Percentiles rank a stretch among this genome's conserved stretches.
phyloP scores from a whole-genome alignment of 2,888 invertebrate genomes.

The Muscina levida region DNA sequence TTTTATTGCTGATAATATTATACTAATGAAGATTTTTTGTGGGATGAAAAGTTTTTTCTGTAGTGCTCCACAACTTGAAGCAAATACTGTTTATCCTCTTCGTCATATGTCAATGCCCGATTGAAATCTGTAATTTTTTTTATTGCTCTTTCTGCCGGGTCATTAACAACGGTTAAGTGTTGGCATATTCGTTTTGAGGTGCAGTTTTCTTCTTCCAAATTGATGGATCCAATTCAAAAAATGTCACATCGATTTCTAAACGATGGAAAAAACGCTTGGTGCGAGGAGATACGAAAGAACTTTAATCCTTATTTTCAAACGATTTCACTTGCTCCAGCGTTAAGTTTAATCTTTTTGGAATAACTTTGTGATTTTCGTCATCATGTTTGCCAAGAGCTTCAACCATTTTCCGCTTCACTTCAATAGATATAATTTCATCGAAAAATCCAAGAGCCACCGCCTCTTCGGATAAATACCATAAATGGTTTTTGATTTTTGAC shows the following conservation, averaged over 20 bases:
- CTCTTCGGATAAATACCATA: no score
- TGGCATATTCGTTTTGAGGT: no score
- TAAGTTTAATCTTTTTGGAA: no score
- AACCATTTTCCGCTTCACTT: conserved; percentile 12
- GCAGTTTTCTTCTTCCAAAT: conserved; percentile 25
- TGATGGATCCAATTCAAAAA: no score
- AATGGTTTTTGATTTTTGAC: conserved; percentile 19
- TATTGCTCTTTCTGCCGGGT: conserved; percentile 48
- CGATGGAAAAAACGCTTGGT: no score
- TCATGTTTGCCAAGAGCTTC: no score
- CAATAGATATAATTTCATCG: conserved; percentile 11
- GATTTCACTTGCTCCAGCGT: background rate
- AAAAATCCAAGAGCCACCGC: conserved; percentile 39
- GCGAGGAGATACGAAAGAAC: no score
- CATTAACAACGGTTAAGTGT: conserved; percentile 47
- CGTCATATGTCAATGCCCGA: no score
- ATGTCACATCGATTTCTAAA: no score
- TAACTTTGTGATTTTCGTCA: no score
- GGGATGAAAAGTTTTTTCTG: conserved; percentile 42
- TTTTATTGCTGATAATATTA: conserved; percentile 43
- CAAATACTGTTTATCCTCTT: background rate
- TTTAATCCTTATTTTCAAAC: background rate
- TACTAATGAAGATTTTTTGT: no score
- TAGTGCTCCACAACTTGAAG: conserved; percentile 38
- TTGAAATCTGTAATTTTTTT: conserved; percentile 48